Percentiles rank a stretch among this genome's conserved stretches.
These are phyloP conservation scores for Coelopa pilipes DNA, from an alignment of 2,888 invertebrate genomes.

Conservation along the genomic window DNA sequence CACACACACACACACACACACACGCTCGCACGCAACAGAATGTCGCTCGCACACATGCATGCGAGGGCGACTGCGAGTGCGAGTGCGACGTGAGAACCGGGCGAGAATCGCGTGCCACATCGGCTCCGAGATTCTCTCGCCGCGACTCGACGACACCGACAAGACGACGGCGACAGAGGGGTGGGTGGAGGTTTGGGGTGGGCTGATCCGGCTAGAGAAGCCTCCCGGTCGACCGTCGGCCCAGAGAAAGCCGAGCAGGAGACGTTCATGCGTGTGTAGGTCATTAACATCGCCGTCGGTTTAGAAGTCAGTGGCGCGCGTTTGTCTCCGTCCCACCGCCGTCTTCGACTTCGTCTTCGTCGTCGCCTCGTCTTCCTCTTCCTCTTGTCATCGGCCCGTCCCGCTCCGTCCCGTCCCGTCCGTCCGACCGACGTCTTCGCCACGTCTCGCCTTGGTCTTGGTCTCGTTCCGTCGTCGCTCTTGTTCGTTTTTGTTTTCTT, in stretches of 20 bases:
- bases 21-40: not conserved
- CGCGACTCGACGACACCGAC: not conserved
- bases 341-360: too few relatives aligned
- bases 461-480: not conserved
- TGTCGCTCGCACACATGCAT: not conserved
- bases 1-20: conserved; percentile 4
- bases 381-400: too few relatives aligned
- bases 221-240: not conserved
- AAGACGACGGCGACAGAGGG: too few relatives aligned
- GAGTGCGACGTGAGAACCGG: conserved; percentile 37
- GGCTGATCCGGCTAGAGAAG: not conserved
- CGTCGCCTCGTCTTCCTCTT: too few relatives aligned
- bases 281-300: conserved; percentile 65
- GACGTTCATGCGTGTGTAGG: conserved; percentile 51
- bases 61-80: not conserved
- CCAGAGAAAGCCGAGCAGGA: not conserved
- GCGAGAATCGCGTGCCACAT: conserved; percentile 49
- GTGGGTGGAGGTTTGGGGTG: not conserved
- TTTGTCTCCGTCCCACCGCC: not conserved
- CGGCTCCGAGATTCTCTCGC: conserved; percentile 37
- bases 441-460: too few relatives aligned
- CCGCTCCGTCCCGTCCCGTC: too few relatives aligned
- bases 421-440: too few relatives aligned
- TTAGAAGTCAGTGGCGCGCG: conserved; percentile 41
- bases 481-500: too few relatives aligned